Evolutionary conservation across 2,888 invertebrate genomes (phyloP), one percentile per base, ranked within the genome.

Genomic region (Altica lythri): DNA sequence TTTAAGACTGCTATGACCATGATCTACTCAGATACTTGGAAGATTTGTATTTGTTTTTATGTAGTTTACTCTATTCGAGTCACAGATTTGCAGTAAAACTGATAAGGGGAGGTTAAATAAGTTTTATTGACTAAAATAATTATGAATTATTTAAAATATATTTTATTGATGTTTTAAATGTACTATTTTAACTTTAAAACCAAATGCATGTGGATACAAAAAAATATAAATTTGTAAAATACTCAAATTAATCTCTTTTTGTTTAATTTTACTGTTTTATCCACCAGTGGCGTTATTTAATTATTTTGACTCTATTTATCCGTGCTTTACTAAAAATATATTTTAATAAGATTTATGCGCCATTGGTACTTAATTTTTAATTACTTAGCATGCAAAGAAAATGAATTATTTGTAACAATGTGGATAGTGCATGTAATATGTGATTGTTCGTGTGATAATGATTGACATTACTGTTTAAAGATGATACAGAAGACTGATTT

Each of bases 401-500:
- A 32, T 49, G 27, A 48, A 38, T 40, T 47, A 38, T 48, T 25
- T 48, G 29, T 64, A 55, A n/a, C 62, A 57, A 65, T 63, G 65
- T 68, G 65, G 65, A 62, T 69, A 64, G 69, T 72, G 69, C 64
- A 71, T 71, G 71, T 71, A 44, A 63, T 65, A 68, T 72, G 71
- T 73, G 73, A 73, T 73, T 72, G 73, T 73, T 64, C 68, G 74
- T 75, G 75, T 74, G 74, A 75, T 74, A 75, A 67, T 69, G 51
- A 51, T 51, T 51, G 51, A 55, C 47, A 67, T 67, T 68, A 68
- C 16, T 63, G 65, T 69, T 67, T 67, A 66, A 68, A 71, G 73
- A 72, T 73, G 72, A 72, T 63, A 67, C 67, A 72, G 72, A 75
- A 75, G 75, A 75, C 75, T 75, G 75, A 75, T 74, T 73, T 72